phyloP scores from a whole-genome alignment of 2,113 vertebrate genomes.

The Emydocephalus ijimae region DNA sequence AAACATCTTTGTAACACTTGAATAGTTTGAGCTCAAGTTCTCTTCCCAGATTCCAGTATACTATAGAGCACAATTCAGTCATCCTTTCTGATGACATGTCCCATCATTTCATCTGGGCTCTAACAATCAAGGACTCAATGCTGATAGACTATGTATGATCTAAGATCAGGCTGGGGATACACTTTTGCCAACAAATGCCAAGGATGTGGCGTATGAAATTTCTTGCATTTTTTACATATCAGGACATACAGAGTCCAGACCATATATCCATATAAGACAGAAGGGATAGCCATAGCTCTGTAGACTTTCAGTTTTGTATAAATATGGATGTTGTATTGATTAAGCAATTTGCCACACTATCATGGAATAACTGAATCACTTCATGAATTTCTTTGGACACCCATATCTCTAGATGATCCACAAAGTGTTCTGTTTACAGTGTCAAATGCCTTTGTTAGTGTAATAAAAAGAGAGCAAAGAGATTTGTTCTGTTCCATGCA shows the following conservation, averaged over 20 bases:
- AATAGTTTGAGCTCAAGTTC: neutral
- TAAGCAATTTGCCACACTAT: neutral
- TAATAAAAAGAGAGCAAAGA: neutral
- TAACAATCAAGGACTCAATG: neutral
- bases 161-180: neutral
- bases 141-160: neutral
- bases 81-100: neutral
- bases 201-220: neutral
- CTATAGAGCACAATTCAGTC: neutral
- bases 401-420: neutral
- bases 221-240: neutral
- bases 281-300: neutral
- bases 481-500: neutral
- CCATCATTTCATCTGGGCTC: neutral
- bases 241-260: neutral
- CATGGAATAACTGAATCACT: neutral
- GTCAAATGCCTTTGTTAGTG: neutral
- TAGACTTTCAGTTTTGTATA: neutral
- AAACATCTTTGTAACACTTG: neutral
- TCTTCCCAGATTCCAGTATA: neutral
- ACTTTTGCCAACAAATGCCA: neutral
- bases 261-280: neutral
- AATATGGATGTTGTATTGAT: neutral
- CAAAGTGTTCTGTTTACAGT: neutral
- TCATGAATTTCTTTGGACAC: neutral